Conservation (phyloP, 2,113 vertebrate species). For the Myanophis thanlyinensis region DNA sequence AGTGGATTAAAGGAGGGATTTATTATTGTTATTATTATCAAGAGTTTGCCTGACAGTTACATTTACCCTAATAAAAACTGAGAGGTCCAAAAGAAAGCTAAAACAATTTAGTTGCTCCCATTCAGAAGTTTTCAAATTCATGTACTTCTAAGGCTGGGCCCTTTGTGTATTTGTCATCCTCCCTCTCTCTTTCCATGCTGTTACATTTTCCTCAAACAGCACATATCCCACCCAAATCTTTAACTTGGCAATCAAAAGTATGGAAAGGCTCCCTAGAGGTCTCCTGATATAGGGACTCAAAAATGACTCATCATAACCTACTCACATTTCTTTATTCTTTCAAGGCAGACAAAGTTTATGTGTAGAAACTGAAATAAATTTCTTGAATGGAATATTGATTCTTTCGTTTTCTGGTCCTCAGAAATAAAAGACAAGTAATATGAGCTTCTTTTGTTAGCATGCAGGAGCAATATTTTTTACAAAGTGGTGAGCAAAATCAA, state of each 20-base stretch:
- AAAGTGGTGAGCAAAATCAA: neutral
- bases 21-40: neutral
- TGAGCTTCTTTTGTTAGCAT: neutral
- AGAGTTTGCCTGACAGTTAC: neutral
- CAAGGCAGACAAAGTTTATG: neutral
- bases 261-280: neutral
- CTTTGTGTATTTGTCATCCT: neutral
- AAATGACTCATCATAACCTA: neutral
- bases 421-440: neutral
- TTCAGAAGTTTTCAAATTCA: neutral
- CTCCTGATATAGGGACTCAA: neutral
- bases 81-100: slow-evolving; percentile 13
- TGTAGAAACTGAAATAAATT: neutral
- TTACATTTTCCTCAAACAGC: neutral
- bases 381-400: neutral
- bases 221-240: slow-evolving; percentile 7
- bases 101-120: neutral
- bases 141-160: fast-evolving
- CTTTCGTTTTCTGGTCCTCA: neutral
- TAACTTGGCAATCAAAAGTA: neutral
- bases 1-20: neutral
- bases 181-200: neutral
- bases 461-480: neutral
- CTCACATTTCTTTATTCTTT: neutral
- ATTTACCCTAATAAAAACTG: fast-evolving